A percentile compares a stretch with the other conserved stretches of the same genome.
Conservation (phyloP, 2,797 vertebrate species). For the Pogoniulus pusillus region DNA sequence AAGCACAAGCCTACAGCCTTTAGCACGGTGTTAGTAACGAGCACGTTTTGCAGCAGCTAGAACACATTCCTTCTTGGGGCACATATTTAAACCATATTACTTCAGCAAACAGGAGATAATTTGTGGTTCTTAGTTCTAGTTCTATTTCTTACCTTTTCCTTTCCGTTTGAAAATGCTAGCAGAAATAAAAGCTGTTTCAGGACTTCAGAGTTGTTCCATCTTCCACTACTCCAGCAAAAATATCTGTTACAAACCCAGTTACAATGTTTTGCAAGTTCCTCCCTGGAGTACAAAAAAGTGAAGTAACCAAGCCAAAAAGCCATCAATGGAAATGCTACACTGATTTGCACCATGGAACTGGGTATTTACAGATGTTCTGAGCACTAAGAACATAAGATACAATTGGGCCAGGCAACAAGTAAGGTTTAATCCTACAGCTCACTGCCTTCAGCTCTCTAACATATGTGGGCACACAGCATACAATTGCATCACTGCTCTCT, state of each 20-base stretch:
- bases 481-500: not conserved
- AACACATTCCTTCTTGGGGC: constrained; percentile 20
- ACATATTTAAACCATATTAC: constrained; percentile 25
- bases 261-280: not conserved
- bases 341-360: not conserved
- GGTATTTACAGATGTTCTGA: not conserved
- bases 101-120: constrained; percentile 27
- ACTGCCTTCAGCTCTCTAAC: not conserved
- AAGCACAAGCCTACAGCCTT: not conserved
- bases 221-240: not conserved
- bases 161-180: not conserved
- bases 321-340: not conserved
- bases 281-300: not conserved
- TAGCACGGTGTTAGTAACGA: not conserved
- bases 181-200: not conserved
- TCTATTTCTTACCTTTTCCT: not conserved
- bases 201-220: not conserved
- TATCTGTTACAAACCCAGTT: not conserved
- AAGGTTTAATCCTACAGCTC: not conserved
- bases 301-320: not conserved
- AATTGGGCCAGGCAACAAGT: not conserved
- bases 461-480: not conserved
- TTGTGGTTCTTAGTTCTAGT: not conserved
- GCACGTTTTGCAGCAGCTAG: constrained; percentile 4
- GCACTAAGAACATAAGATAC: not conserved